Percentiles rank a stretch among this genome's conserved stretches.
phyloP scores from a whole-genome alignment of 2,797 vertebrate species.

The Onychomys leucogaster region DNA sequence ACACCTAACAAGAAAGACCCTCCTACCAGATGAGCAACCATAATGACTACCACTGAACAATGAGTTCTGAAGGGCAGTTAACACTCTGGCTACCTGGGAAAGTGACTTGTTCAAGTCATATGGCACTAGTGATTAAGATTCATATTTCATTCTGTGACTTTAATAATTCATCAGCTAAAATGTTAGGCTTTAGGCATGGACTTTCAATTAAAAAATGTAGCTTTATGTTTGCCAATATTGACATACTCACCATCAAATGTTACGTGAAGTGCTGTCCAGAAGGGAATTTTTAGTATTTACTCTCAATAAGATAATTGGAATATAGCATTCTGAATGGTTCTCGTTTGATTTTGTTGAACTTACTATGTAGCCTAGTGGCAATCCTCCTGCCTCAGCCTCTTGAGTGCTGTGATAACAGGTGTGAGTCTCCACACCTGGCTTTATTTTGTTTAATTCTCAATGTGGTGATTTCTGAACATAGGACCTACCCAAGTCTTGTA shows the following conservation, averaged over 20 bases:
- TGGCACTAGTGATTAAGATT: constrained; percentile 6
- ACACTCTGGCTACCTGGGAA: background rate
- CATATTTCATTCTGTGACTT: constrained; percentile 57
- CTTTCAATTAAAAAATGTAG: background rate
- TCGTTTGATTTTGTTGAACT: background rate
- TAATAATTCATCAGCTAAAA: background rate
- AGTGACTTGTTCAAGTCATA: constrained; percentile 7
- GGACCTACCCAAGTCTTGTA: background rate
- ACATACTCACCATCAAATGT: background rate
- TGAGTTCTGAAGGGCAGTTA: background rate
- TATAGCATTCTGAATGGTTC: background rate
- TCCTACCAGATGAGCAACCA: background rate
- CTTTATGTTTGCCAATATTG: constrained; percentile 14
- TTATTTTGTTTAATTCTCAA: background rate
- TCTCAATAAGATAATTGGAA: background rate
- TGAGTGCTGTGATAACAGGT: background rate
- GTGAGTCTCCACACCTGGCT: background rate
- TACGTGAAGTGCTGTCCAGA: constrained; percentile 12
- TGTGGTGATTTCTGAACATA: constrained; percentile 33
- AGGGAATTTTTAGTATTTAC: constrained; percentile 42
- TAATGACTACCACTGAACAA: background rate
- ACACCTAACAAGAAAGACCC: background rate
- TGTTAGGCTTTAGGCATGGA: background rate
- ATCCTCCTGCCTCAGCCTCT: background rate
- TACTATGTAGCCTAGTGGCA: background rate